Percentiles rank a stretch among this genome's conserved stretches.
phyloP scores from a whole-genome alignment of 2,888 invertebrate species.

The Dryadula phaetusa region DNA sequence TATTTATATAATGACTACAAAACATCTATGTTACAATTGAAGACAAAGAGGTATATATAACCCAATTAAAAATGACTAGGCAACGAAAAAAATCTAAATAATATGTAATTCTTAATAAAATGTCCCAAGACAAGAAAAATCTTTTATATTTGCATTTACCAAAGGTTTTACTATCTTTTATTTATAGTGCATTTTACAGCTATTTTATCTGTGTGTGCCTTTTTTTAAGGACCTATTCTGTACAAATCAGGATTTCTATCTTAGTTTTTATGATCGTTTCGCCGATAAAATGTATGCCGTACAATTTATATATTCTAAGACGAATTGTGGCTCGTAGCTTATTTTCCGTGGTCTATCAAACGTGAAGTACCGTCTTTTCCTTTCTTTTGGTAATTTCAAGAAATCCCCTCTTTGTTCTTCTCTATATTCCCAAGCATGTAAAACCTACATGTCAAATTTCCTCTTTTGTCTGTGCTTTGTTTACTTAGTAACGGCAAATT shows the following conservation, averaged over 20 bases:
- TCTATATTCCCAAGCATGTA: too few species aligned
- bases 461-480: too few species aligned
- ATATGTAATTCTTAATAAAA: not conserved
- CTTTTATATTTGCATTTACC: constrained; percentile 8
- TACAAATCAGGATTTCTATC: constrained; percentile 34
- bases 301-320: constrained; percentile 23
- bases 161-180: constrained; percentile 2
- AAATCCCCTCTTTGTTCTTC: too few species aligned
- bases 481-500: too few species aligned
- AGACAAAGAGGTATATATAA: too few species aligned
- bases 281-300: constrained; percentile 25
- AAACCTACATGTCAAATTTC: too few species aligned
- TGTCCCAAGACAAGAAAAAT: not conserved
- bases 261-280: constrained; percentile 34
- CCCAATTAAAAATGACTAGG: too few species aligned
- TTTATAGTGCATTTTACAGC: constrained; percentile 35
- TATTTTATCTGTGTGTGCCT: constrained; percentile 31
- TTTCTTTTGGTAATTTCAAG: too few species aligned
- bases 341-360: too few species aligned
- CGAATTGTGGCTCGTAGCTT: not conserved
- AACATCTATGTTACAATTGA: too few species aligned
- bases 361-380: not conserved
- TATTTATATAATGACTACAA: too few species aligned
- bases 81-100: not conserved
- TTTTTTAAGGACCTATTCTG: constrained; percentile 32